Evolutionary conservation across 2,888 invertebrate genomes (phyloP), one percentile per base, ranked within the genome.

Genomic region (Bugulina stolonifera): DNA sequence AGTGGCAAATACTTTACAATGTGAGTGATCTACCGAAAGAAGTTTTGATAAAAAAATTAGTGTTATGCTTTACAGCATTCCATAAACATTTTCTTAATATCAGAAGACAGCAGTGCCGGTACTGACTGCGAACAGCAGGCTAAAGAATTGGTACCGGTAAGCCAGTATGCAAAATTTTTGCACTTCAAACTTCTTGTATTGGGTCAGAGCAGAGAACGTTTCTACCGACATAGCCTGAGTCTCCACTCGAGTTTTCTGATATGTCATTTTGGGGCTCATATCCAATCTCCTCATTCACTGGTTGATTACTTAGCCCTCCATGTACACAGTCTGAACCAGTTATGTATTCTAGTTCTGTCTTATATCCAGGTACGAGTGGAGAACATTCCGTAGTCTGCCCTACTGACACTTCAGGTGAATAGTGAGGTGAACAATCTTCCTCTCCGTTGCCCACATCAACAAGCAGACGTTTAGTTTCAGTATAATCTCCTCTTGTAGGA

Each of bases 191-290:
- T n/a, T n/a, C n/a, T 43, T 43, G 18, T 18, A 43, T 43, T 10
- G 43, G 18, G 18, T 18, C 18, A 18, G 43, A 43, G 43, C 43
- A 43, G 43, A 43, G 57, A 14, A 52, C 10, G 23, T 57, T 22
- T 25, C 64, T 64, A 14, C 64, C 64, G 5, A 64, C 64, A 32
- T 64, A 64, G 64, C 64, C 64, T 27, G 64, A 64, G 64, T 64
- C 64, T 32, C 64, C 64, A 64, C 64, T 64, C 27, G 64, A 64
- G 34, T 32, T 27, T 34, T 64, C 64, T 14, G 32, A 29, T 32
- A 25, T n/a, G 23, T 55, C 55, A 18, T 18, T 55, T 55, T 23
- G 55, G 23, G 43, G 43, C 10, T 10, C 10, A 18, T 43, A 10
- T 43, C 5, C 43, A 43, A 5, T 43, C 43, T 43, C 43, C 43